Evolutionary conservation across 1,140 invertebrate species (phyloP), one percentile per base, ranked within the genome.

Genomic region (Papilio machaon): DNA sequence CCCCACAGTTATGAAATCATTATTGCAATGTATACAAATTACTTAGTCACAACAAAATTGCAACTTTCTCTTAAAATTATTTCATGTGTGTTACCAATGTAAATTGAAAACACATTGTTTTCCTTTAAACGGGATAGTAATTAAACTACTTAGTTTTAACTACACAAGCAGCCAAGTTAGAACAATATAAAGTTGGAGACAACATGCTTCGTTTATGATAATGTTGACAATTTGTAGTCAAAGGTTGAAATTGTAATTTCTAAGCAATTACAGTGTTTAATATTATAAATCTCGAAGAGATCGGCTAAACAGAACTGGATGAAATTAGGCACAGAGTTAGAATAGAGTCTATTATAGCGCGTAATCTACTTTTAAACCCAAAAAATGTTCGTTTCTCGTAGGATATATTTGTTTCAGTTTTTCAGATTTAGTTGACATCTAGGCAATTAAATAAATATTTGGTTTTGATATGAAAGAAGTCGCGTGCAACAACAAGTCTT

Each of bases 61-160:
- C 58, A 64, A 64, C 10, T 64, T 23, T 30, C 60, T 30, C 8
- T 11, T 64, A 11, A 64, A 23, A 64, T 23, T 58, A 8, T 58
- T 10, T n/a, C 4, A 58, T 5, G 17, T 4, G 46, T 74, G 1
- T 19, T 49, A 47, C 17, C n/a, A 74, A 38, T 47, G 49, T 49
- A 19, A 49, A 74, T 74, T 74, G 43, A 43, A 58, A 64, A 64
- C 23, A 49, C 46, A 52, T 49, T 75, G 73, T 30, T 75, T 46
- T 13, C 19, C 47, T 47, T 47, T 52, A 52, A 75, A 13, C 17
- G 73, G 11, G 43, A 75, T 30, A 49, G 73, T 52, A 75, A 75
- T 75, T 75, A 49, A 75, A 75, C 46, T 49, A 75, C 73, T 9
- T 46, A 75, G 43, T 23, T 49, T 46, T 13, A 75, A 75, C 43